Conservation (phyloP, 2,797 vertebrate species). For the Babyrousa celebensis region DNA sequence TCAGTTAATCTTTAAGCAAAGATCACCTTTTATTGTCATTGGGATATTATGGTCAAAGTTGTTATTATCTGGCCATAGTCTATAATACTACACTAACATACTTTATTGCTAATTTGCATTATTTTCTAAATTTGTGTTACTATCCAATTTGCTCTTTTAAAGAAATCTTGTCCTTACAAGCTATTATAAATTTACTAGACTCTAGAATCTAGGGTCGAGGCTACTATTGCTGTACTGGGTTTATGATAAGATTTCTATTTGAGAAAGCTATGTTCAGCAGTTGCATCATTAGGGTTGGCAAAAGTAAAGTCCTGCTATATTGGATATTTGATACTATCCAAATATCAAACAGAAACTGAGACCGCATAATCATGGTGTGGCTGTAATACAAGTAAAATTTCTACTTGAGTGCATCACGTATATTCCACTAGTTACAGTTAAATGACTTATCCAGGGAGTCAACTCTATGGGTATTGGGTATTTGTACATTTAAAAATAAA, state of each 20-base stretch:
- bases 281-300: constrained; percentile 5
- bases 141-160: constrained; percentile 67
- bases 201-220: constrained; percentile 57
- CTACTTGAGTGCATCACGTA: background rate
- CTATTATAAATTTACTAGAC: constrained; percentile 41
- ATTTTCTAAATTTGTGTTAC: constrained; percentile 72
- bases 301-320: constrained; percentile 43
- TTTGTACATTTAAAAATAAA: constrained; percentile 44
- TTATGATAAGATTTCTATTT: constrained; percentile 50
- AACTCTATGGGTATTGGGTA: background rate
- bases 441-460: constrained; percentile 45
- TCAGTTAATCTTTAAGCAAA: constrained; percentile 50
- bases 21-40: constrained; percentile 31
- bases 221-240: constrained; percentile 21
- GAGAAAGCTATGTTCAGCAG: constrained; percentile 71
- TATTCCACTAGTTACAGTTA: constrained; percentile 46
- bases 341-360: constrained; percentile 64
- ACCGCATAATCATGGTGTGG: constrained; percentile 47
- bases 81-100: constrained; percentile 2
- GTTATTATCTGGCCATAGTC: constrained; percentile 59
- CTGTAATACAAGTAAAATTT: constrained; percentile 25
- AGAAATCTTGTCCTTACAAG: constrained; percentile 58
- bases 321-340: constrained; percentile 55
- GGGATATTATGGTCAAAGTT: constrained; percentile 55
- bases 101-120: constrained; percentile 65